A percentile compares a stretch with the other conserved stretches of the same genome.
Evolutionary conservation across 2,113 vertebrate genomes (phyloP).

Genomic region (Pterocles gutturalis): DNA sequence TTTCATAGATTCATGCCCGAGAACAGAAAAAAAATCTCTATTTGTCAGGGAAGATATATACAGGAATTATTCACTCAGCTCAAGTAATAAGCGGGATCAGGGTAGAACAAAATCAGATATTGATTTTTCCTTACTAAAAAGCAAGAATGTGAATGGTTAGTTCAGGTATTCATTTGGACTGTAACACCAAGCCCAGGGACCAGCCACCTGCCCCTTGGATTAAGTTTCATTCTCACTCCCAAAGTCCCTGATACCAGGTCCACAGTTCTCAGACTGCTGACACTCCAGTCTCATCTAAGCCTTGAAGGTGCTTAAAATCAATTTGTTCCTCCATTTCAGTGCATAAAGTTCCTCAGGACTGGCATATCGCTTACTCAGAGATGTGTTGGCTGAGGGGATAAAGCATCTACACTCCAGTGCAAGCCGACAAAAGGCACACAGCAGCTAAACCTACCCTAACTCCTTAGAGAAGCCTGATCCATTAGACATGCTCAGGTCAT

Average conservation of each 20-base stretch:
- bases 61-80: constrained; percentile 20
- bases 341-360: background rate
- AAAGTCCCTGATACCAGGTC: fast-evolving
- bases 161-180: background rate
- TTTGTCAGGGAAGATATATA: background rate
- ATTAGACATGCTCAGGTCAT: background rate
- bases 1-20: constrained; percentile 1
- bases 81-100: background rate
- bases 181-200: background rate
- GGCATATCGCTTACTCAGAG: background rate
- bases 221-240: background rate
- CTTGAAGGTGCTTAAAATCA: constrained; percentile 19
- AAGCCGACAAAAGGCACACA: background rate
- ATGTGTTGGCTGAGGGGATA: background rate
- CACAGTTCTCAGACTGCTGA: background rate
- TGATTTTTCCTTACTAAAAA: background rate
- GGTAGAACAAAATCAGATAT: background rate
- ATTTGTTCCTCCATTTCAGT: background rate
- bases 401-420: background rate
- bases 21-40: background rate
- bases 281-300: background rate
- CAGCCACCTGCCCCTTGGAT: background rate
- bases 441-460: background rate
- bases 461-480: background rate
- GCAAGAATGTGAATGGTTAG: background rate